Conservation (phyloP, 2,113 vertebrate species). For the Himantopus leucocephalus region DNA sequence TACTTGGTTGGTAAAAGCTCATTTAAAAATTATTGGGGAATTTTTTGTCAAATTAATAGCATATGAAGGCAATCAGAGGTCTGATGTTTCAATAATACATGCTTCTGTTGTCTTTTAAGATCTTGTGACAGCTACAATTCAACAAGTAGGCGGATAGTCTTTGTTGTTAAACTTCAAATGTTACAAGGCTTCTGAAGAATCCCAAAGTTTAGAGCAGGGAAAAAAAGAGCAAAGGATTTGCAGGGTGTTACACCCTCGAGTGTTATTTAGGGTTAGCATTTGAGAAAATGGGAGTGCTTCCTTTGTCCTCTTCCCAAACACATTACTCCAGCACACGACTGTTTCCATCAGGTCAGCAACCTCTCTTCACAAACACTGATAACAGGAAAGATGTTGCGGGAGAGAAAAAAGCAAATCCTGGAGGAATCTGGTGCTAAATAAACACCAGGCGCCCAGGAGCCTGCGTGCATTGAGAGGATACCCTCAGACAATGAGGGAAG, state of each 20-base stretch:
- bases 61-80: not conserved
- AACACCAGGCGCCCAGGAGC: not conserved
- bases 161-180: not conserved
- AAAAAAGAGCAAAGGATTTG: not conserved
- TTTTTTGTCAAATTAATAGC: constrained; percentile 9
- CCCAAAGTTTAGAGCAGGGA: not conserved
- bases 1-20: not conserved
- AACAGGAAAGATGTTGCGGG: not conserved
- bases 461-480: not conserved
- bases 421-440: not conserved
- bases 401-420: not conserved
- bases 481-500: not conserved
- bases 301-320: not conserved
- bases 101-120: constrained; percentile 2
- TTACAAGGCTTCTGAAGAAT: not conserved
- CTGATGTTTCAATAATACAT: not conserved
- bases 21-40: constrained; percentile 34
- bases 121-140: not conserved
- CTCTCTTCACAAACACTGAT: not conserved
- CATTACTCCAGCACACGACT: not conserved
- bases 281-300: not conserved
- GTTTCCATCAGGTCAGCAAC: not conserved
- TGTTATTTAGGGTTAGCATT: not conserved
- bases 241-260: not conserved
- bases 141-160: not conserved